phyloP scores from a whole-genome alignment of 2,797 vertebrate genomes.

The Molossus molossus region DNA sequence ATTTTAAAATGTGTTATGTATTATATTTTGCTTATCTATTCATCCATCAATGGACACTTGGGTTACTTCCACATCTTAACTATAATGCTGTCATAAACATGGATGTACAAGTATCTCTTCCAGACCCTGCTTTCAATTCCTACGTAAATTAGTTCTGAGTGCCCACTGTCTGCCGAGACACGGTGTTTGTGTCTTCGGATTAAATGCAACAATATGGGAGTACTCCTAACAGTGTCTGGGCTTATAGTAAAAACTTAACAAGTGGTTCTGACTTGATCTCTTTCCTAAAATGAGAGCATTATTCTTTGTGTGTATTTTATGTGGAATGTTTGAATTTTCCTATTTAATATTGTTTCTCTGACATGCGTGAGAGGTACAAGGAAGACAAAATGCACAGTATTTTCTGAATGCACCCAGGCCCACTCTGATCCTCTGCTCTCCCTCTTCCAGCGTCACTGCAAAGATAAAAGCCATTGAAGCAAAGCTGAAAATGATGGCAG shows the following conservation, averaged over 20 bases:
- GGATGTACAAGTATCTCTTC: neutral
- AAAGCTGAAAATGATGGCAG: conserved; percentile 99
- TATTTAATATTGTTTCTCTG: conserved; percentile 39
- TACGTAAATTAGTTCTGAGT: neutral
- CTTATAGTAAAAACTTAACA: neutral
- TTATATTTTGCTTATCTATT: neutral
- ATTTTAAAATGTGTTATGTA: neutral
- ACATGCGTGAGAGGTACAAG: neutral
- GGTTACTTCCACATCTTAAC: neutral
- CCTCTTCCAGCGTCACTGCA: conserved; percentile 93
- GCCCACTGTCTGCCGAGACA: neutral
- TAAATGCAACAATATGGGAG: neutral
- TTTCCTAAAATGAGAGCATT: conserved; percentile 36
- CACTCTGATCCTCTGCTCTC: conserved; percentile 71
- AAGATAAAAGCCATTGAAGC: conserved; percentile 99
- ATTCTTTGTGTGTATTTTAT: neutral
- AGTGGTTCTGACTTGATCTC: conserved; percentile 15
- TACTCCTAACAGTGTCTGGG: neutral
- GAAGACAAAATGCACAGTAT: neutral
- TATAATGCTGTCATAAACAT: neutral
- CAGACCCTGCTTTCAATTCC: neutral
- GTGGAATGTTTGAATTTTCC: neutral
- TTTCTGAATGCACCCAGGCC: neutral
- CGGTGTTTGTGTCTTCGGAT: neutral
- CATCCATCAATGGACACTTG: neutral